A percentile compares a stretch with the other conserved stretches of the same genome.
Conservation (phyloP, 1,140 invertebrate species). For the Conus ventricosus region DNA sequence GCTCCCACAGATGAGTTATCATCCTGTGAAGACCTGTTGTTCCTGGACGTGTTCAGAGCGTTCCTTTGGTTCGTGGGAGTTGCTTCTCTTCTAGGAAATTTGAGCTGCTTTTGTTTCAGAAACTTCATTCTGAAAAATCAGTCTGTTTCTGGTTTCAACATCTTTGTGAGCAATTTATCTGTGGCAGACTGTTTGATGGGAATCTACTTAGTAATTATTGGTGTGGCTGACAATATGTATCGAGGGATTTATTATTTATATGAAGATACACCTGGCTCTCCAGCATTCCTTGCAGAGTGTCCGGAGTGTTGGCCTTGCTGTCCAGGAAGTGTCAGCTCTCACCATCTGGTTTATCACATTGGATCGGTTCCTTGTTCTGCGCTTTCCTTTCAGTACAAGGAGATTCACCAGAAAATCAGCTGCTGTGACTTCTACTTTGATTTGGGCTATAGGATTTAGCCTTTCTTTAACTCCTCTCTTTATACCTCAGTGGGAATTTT, state of each 20-base stretch:
- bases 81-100: background rate
- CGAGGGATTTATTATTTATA: background rate
- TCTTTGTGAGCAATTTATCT: conserved; percentile 1
- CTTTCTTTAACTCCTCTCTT: background rate
- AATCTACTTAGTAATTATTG: background rate
- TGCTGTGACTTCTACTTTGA: background rate
- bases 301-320: background rate
- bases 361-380: background rate
- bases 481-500: background rate
- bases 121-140: background rate
- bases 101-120: background rate
- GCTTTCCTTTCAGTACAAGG: background rate
- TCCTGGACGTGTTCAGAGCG: background rate
- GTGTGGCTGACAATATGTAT: background rate
- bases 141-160: background rate
- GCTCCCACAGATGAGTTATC: background rate
- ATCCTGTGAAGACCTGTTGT: background rate
- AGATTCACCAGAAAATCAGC: background rate
- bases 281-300: background rate
- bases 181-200: background rate
- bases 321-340: background rate
- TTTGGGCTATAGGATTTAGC: background rate
- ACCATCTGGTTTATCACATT: background rate
- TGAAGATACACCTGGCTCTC: background rate
- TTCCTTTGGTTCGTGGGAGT: background rate